phyloP scores from a whole-genome alignment of 1,140 invertebrate species.

The Hyles euphorbiae region DNA sequence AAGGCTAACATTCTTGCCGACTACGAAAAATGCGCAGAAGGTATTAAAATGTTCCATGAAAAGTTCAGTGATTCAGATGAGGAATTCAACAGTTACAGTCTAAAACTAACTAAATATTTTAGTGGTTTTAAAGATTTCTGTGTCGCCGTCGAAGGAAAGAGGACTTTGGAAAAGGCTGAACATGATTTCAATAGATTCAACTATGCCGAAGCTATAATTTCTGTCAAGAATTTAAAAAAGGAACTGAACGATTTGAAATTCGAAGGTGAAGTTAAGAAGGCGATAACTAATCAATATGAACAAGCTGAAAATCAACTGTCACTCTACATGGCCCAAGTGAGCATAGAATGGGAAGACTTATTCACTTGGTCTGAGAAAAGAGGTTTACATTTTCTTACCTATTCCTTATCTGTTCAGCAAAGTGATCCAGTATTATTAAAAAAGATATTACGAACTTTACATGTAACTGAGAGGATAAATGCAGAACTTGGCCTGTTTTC shows the following conservation, averaged over 20 bases:
- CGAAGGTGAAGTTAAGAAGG: conserved; percentile 44
- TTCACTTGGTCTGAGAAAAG: conserved; percentile 56
- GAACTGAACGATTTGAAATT: conserved; percentile 45
- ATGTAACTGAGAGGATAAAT: conserved; percentile 48
- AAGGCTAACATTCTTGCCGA: conserved; percentile 48
- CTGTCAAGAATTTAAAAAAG: conserved; percentile 41
- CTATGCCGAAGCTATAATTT: conserved; percentile 51
- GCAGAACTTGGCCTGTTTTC: conserved; percentile 54
- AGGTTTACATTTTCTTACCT: conserved; percentile 45
- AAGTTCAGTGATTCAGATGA: conserved; percentile 36
- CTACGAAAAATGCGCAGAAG: conserved; percentile 34
- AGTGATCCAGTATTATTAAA: conserved; percentile 49
- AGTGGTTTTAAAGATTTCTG: conserved; percentile 43
- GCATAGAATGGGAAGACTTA: conserved; percentile 61
- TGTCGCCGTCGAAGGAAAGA: conserved; percentile 44
- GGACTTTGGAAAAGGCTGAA: conserved; percentile 42
- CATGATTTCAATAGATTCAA: conserved; percentile 55
- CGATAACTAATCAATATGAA: conserved; percentile 38
- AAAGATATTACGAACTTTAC: conserved; percentile 55
- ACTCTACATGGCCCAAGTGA: conserved; percentile 49
- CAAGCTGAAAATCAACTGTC: conserved; percentile 56
- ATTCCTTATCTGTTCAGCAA: conserved; percentile 57
- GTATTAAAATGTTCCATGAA: conserved; percentile 31
- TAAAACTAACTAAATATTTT: conserved; percentile 41
- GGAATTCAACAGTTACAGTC: conserved; percentile 39